A percentile compares a stretch with the other conserved stretches of the same genome.
These are phyloP conservation scores for Xanthorhoe spadicearia DNA, from an alignment of 2,888 invertebrate genomes.

Conservation along the genomic window DNA sequence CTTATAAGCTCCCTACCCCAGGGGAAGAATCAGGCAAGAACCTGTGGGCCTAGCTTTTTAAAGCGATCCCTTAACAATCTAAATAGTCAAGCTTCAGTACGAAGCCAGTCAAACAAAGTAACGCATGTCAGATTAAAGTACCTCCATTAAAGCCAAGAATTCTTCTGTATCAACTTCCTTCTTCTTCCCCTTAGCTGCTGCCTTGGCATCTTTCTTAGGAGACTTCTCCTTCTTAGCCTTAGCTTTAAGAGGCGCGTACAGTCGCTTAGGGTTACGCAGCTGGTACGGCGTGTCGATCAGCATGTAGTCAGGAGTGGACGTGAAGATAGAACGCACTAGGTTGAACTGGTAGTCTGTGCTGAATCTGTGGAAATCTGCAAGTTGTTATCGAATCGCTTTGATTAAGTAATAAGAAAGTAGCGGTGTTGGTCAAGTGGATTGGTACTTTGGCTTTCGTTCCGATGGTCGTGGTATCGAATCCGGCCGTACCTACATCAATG, in stretches of 20 bases:
- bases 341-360: conserved; percentile 77
- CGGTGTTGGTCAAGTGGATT: too few species aligned
- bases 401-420: too few species aligned
- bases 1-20: too few species aligned
- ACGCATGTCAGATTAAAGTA: conserved; percentile 29
- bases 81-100: too few species aligned
- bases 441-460: too few species aligned
- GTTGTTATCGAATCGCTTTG: too few species aligned
- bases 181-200: conserved; percentile 58
- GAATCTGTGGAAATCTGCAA: conserved; percentile 60
- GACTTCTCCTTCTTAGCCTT: conserved; percentile 62
- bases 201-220: conserved; percentile 57
- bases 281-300: conserved; percentile 67
- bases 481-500: too few species aligned
- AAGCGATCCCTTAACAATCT: too few species aligned
- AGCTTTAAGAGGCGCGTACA: conserved; percentile 58
- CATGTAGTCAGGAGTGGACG: conserved; percentile 65
- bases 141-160: conserved; percentile 67
- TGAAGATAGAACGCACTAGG: conserved; percentile 71
- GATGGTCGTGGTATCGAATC: too few species aligned
- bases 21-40: too few species aligned
- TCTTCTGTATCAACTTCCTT: conserved; percentile 62
- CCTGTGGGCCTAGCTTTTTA: too few species aligned
- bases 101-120: too few species aligned
- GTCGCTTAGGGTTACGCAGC: conserved; percentile 62